Evolutionary conservation across 2,797 vertebrate genomes (phyloP).

Genomic region (Alectoris magna): DNA sequence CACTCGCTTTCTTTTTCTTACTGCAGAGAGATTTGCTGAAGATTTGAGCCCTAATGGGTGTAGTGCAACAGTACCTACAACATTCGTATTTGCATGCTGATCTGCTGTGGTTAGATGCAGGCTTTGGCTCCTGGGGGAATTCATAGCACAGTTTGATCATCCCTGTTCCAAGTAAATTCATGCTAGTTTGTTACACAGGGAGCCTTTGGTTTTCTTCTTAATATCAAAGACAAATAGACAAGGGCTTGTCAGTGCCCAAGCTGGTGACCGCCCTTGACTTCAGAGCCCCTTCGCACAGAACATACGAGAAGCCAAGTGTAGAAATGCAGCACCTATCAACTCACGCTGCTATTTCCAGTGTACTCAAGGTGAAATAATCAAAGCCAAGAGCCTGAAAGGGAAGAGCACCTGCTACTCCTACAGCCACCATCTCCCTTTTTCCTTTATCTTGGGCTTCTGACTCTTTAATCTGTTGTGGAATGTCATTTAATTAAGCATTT

Average conservation of each 20-base stretch:
- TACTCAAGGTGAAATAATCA: neutral
- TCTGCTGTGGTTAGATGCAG: neutral
- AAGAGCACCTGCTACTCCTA: conserved; percentile 53
- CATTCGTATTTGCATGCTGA: neutral
- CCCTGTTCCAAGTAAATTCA: neutral
- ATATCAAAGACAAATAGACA: neutral
- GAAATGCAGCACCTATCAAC: neutral
- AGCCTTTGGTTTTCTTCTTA: neutral
- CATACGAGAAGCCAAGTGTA: neutral
- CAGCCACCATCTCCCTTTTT: conserved; percentile 37
- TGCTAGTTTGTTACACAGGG: rapidly evolving
- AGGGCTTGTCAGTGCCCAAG: neutral
- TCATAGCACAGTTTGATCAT: neutral
- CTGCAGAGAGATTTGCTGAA: conserved; percentile 35
- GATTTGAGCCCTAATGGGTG: conserved; percentile 32
- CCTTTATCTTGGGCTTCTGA: conserved; percentile 65
- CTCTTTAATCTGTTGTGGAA: conserved; percentile 73
- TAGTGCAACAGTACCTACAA: conserved; percentile 37
- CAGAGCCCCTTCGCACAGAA: neutral
- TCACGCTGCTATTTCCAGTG: neutral
- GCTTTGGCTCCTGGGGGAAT: neutral
- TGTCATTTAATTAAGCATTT: conserved; percentile 75
- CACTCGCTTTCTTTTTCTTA: neutral
- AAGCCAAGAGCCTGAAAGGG: neutral
- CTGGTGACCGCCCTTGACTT: neutral